phyloP scores from a whole-genome alignment of 2,113 vertebrate genomes.

The Gnathonemus echidnorhynchus region DNA sequence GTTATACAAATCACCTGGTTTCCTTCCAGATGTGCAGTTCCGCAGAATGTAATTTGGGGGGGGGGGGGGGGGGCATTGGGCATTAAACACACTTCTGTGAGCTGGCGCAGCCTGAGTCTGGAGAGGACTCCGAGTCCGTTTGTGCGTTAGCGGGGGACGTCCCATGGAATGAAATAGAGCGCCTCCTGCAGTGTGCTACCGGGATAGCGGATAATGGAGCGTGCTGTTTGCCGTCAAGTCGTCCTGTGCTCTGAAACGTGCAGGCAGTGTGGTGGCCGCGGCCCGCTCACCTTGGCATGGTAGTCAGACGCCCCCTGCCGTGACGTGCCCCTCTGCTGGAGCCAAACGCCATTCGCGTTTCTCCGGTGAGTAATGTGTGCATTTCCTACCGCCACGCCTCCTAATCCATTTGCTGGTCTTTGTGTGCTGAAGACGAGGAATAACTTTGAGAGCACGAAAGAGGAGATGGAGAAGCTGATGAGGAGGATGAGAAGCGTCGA shows the following conservation, averaged over 20 bases:
- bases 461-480: constrained; percentile 92
- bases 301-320: background rate
- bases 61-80: background rate
- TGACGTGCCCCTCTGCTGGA: too few species aligned
- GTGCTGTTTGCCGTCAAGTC: background rate
- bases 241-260: background rate
- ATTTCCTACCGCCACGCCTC: background rate
- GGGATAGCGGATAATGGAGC: background rate
- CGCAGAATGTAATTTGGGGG: background rate
- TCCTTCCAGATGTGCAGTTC: background rate
- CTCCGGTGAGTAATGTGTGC: background rate
- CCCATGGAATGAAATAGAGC: background rate
- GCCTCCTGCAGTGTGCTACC: background rate
- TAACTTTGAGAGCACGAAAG: constrained; percentile 96
- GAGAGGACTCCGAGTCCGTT: background rate
- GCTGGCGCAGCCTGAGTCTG: background rate
- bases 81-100: background rate
- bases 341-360: background rate
- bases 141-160: background rate
- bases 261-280: background rate
- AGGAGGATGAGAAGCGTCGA: constrained; percentile 89
- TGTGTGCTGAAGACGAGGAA: constrained; percentile 77
- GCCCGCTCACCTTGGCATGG: background rate
- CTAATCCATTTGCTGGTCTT: background rate
- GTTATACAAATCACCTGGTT: background rate